Conservation (phyloP, 2,113 vertebrate species). For the Pedetes capensis region DNA sequence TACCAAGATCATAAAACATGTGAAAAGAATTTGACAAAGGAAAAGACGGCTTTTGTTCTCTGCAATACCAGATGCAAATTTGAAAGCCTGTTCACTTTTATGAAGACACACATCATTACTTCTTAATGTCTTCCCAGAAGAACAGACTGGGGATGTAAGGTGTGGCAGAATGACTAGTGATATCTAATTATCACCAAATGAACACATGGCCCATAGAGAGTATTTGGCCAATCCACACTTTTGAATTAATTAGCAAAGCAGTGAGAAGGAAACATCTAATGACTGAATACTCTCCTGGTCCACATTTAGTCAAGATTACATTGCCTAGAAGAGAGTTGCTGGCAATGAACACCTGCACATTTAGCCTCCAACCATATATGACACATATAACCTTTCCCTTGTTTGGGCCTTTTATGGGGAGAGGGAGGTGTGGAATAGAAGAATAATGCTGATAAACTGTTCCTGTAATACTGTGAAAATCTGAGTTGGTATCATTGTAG, state of each 20-base stretch:
- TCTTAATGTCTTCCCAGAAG: constrained; percentile 74
- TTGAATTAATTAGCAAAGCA: constrained; percentile 69
- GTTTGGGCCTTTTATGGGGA: background rate
- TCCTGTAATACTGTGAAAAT: background rate
- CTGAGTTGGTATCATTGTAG: background rate
- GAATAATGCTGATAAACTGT: background rate
- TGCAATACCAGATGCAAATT: constrained; percentile 37
- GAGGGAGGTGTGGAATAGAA: background rate
- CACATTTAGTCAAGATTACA: constrained; percentile 24
- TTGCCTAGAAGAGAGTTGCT: background rate
- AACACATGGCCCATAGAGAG: background rate
- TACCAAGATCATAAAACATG: constrained; percentile 42
- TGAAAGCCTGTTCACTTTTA: constrained; percentile 68
- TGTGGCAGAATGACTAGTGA: constrained; percentile 37
- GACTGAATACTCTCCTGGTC: constrained; percentile 1
- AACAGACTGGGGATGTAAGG: constrained; percentile 48
- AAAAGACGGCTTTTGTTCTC: constrained; percentile 43
- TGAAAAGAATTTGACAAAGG: constrained; percentile 48
- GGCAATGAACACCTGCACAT: constrained; percentile 35
- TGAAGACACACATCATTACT: constrained; percentile 72
- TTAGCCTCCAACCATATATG: background rate
- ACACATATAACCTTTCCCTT: constrained; percentile 18
- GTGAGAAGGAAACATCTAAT: constrained; percentile 58
- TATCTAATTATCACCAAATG: constrained; percentile 63
- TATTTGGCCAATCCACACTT: constrained; percentile 42